Evolutionary conservation across 2,888 invertebrate genomes (phyloP), one percentile per base, ranked within the genome.

Genomic region (Elmis aenea): DNA sequence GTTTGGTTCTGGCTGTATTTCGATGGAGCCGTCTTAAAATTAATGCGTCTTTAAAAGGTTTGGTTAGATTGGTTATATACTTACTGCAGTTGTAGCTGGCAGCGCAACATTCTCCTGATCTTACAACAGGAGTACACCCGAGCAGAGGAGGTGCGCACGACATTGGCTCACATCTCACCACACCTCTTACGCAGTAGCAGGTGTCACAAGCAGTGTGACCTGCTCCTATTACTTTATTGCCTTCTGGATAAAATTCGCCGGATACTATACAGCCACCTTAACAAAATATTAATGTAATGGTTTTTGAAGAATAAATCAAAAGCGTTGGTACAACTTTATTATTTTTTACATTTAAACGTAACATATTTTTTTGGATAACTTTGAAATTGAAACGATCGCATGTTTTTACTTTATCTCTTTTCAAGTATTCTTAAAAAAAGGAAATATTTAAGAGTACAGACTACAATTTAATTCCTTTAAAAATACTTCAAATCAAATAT

Each of bases 11-110:
- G 72, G 68, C 48, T 72, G 66, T n/a, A 72, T 71, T 57, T 73
- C 71, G 45, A 74, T 72, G 23, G 66, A 68, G 38, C 73, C 73
- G 64, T 72, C 74, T 74, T 50, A 10, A 28, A 33, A 43, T 24
- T 10, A 28, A 11, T 28, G 12, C 29, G 16, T 10, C 16, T 28
- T 16, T 16, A 25, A 25, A 26, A 32, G 23, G 22, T 13, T 32
- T 25, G 16, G 13, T n/a, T n/a, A n/a, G n/a, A n/a, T 11, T 11
- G 24, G 10, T 14, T 64, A 45, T 14, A 38, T 48, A 75, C 75
- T 76, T 71, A 74, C 83, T 79, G 60, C 89, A 90, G 54, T 83
- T 81, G 64, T 89, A 90, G 59, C 85, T 85, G 29, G 85, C 81
- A 6, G 90, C 86, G 59, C 90, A 90, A 65, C 90, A 90, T 58